A percentile compares a stretch with the other conserved stretches of the same genome.
phyloP scores from a whole-genome alignment of 2,113 vertebrate genomes.

The Tautogolabrus adspersus region DNA sequence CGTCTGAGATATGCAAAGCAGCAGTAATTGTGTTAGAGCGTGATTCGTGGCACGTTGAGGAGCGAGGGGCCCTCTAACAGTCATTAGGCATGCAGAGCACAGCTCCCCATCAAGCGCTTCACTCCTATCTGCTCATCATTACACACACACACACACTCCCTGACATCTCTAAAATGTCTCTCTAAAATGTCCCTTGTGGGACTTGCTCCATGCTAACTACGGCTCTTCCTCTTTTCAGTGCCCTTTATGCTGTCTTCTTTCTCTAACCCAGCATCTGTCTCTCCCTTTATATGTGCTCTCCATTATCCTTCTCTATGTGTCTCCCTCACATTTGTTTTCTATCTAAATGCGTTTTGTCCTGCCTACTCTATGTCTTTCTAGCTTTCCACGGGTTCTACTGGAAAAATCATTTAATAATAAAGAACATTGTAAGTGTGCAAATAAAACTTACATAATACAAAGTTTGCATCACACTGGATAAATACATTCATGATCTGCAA shows the following conservation, averaged over 20 bases:
- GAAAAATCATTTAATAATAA: slow-evolving; percentile 10
- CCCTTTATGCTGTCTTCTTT: slow-evolving; percentile 46
- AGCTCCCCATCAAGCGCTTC: slow-evolving; percentile 69
- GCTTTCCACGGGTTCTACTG: slow-evolving; percentile 22
- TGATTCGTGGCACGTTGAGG: slow-evolving; percentile 72
- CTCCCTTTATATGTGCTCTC: slow-evolving; percentile 48
- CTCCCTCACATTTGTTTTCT: slow-evolving; percentile 32
- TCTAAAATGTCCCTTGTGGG: slow-evolving; percentile 68
- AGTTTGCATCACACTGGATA: neutral
- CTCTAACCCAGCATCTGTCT: slow-evolving; percentile 30
- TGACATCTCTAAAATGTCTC: slow-evolving; percentile 72
- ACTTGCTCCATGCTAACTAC: slow-evolving; percentile 58
- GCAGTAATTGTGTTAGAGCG: slow-evolving; percentile 80
- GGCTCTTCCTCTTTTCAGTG: slow-evolving; percentile 57
- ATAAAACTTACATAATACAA: neutral
- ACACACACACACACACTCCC: slow-evolving; percentile 59
- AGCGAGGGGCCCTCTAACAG: slow-evolving; percentile 70
- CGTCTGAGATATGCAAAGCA: slow-evolving; percentile 81
- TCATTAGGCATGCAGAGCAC: slow-evolving; percentile 79
- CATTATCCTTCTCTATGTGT: slow-evolving; percentile 46
- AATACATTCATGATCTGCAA: neutral
- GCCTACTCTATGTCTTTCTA: slow-evolving; percentile 24
- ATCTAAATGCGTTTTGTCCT: slow-evolving; percentile 25
- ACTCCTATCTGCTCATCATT: slow-evolving; percentile 71
- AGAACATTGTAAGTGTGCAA: neutral